These are phyloP conservation scores for Lissonota sp. DNA, from an alignment of 2,888 invertebrate species.

Conservation along the genomic window DNA sequence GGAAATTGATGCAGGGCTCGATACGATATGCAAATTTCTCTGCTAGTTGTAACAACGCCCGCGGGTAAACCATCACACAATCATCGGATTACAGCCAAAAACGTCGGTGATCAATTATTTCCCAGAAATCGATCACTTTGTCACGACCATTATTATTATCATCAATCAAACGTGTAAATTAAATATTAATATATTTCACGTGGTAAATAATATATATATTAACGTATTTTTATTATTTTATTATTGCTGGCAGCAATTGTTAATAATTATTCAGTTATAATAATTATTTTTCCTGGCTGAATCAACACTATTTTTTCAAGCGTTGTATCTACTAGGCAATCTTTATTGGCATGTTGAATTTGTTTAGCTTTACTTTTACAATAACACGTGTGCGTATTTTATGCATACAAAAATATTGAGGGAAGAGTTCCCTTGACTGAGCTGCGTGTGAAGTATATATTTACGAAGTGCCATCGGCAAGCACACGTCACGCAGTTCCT, in stretches of 20 bases:
- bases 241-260: no score
- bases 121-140: slow-evolving; percentile 36
- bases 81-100: slow-evolving; percentile 37
- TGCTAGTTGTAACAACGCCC: slow-evolving; percentile 30
- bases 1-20: slow-evolving; percentile 25
- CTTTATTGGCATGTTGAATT: no score
- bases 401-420: no score
- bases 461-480: slow-evolving; percentile 32
- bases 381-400: no score
- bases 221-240: no score
- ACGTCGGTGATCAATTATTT: slow-evolving; percentile 48
- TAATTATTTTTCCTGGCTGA: no score
- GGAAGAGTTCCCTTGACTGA: no score
- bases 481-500: slow-evolving; percentile 25
- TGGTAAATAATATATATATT: no score
- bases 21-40: slow-evolving; percentile 58
- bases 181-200: background rate
- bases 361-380: no score
- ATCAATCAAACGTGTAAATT: background rate
- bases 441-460: slow-evolving; percentile 10
- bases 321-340: no score
- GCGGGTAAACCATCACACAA: slow-evolving; percentile 3
- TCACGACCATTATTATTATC: slow-evolving; percentile 7
- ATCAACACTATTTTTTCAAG: no score
- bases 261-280: no score